phyloP scores from a whole-genome alignment of 2,113 vertebrate genomes.

The Phylloscopus trochiloides region DNA sequence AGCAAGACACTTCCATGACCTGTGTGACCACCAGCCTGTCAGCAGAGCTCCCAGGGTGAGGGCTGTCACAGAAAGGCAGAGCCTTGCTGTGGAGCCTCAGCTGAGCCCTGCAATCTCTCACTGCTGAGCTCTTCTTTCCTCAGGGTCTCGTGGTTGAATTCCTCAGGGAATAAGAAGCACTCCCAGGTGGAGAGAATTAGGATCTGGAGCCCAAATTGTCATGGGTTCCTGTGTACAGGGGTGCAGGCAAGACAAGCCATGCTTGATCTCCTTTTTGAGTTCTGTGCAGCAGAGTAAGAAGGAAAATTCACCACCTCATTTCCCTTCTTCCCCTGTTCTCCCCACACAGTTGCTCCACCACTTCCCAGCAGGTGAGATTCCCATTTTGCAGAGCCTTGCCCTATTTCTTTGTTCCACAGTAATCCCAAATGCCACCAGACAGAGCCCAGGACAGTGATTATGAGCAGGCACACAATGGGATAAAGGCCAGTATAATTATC shows the following conservation, averaged over 20 bases:
- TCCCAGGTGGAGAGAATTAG: not conserved
- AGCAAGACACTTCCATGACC: not conserved
- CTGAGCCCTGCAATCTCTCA: not conserved
- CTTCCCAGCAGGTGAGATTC: not conserved
- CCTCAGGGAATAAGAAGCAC: not conserved
- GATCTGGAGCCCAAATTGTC: not conserved
- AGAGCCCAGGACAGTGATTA: not conserved
- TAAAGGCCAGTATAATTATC: not conserved
- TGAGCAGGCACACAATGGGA: not conserved
- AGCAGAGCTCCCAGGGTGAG: not conserved
- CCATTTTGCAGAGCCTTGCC: not conserved
- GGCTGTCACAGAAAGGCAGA: not conserved
- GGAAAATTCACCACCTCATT: not conserved
- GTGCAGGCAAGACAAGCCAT: not conserved
- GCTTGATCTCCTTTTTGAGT: not conserved
- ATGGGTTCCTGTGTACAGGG: not conserved
- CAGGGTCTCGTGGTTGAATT: not conserved
- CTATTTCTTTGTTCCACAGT: not conserved
- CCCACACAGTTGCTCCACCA: not conserved
- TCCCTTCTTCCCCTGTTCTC: not conserved
- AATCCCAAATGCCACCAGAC: conserved; percentile 15
- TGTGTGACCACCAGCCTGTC: not conserved
- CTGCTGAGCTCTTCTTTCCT: not conserved
- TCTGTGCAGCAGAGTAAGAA: not conserved
- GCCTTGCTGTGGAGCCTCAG: not conserved